Evolutionary conservation across 2,113 vertebrate genomes (phyloP), one percentile per base, ranked within the genome.

Genomic region (Lichenostomus cassidix): DNA sequence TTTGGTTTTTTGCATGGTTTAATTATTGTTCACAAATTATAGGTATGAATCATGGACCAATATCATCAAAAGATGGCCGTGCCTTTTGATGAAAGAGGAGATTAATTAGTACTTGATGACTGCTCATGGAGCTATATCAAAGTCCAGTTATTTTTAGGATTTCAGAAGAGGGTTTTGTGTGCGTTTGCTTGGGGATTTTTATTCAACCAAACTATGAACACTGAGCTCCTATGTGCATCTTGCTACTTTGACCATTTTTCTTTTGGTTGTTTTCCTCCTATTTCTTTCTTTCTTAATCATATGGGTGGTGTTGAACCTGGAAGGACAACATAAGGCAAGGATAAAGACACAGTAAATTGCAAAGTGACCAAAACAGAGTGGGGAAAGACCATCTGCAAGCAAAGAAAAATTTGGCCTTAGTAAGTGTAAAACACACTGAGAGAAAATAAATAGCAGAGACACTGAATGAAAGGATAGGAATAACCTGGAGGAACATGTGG

Each of bases 201-300:
- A 21, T 70, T 50, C 31, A 58, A 24, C 5, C 5, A 25, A 39
- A 14, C 18, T 10, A 15, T 25, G 22, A 86, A 24, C 41, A 52
- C 2, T 27, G 25, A 79, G 31, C 3, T 78, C 28, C 64, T 76
- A 20, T 31, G 6, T 42, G 9, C 12, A 44, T 67, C 33, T 63
- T 77, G 15, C 33, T 69, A 29, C 11, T 8, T 90, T 65, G 24
- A 47, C 9, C 3, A 13, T 21, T 62, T n/a, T 60, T 55, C 3
- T 8, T 33, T 62, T 53, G 8, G 12, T 42, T 31, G 17, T 44
- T 46, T 31, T 3, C 4, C 1, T 3, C 7, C 5, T 10, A 2
- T 69, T 84, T 70, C 4, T 78, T 77, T 83, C 14, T n/a, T 89
- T 71, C 22, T 76, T 85, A 73, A 52, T 65, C 11, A 13, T 7